These are phyloP conservation scores for Polyommatus iphigenia DNA, from an alignment of 2,888 invertebrate genomes.

Conservation along the genomic window DNA sequence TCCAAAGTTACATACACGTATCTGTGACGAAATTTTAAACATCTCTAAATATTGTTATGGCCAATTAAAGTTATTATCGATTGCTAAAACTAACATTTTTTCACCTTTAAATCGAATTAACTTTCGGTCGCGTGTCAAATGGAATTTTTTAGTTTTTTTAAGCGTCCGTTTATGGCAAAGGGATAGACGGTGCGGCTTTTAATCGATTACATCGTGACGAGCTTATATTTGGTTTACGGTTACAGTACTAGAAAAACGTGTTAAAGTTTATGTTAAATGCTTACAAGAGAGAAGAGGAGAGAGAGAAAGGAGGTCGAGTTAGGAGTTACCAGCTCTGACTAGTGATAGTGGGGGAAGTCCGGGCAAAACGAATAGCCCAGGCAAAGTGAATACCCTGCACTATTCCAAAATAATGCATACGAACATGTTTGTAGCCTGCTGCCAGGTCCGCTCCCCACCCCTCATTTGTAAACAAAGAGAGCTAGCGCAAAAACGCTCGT, in stretches of 20 bases:
- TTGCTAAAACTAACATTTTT: conserved; percentile 37
- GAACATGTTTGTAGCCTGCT: no score
- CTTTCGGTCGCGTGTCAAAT: conserved; percentile 32
- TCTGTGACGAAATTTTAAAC: conserved; percentile 39
- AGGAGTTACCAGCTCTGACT: neutral
- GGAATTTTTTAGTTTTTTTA: conserved; percentile 25
- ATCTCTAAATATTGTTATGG: conserved; percentile 35
- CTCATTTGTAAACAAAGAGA: no score
- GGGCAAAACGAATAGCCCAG: no score
- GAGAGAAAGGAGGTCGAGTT: neutral
- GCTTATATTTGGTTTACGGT: conserved; percentile 8
- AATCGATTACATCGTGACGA: conserved; percentile 29
- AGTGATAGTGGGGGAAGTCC: no score
- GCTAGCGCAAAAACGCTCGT: no score
- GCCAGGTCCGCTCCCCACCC: no score
- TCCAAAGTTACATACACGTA: conserved; percentile 23
- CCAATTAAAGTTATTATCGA: conserved; percentile 39
- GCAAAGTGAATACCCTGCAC: no score
- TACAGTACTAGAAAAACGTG: neutral
- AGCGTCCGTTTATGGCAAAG: conserved; percentile 23
- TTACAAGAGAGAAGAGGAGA: neutral
- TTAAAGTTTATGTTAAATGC: neutral
- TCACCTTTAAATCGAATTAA: conserved; percentile 31
- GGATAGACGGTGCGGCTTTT: neutral
- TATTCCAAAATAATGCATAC: no score